These are phyloP conservation scores for Rhegmatorhina hoffmannsi DNA, from an alignment of 2,113 vertebrate genomes.

Conservation along the genomic window DNA sequence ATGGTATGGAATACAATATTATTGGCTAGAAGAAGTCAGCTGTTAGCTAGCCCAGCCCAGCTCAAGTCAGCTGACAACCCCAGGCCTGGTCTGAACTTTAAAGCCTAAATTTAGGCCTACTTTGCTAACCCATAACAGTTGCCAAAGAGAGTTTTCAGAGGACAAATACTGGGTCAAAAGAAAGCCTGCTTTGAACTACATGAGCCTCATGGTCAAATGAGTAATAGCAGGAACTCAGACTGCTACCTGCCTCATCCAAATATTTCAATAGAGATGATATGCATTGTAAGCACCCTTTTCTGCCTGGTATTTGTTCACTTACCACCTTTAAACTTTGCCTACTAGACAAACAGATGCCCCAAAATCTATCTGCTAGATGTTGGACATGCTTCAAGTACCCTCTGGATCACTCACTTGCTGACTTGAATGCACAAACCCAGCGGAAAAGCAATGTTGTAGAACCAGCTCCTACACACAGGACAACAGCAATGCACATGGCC, in stretches of 20 bases:
- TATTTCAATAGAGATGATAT: not conserved
- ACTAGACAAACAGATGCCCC: not conserved
- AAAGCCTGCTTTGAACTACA: not conserved
- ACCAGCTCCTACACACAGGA: not conserved
- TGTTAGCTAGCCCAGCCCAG: too few relatives aligned
- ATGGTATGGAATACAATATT: too few relatives aligned
- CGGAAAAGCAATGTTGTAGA: not conserved
- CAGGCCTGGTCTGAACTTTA: too few relatives aligned
- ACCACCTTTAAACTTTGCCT: not conserved
- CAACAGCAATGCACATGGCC: rapidly evolving
- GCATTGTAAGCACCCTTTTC: not conserved
- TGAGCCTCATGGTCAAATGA: not conserved
- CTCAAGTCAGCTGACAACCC: too few relatives aligned
- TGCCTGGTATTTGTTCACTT: not conserved
- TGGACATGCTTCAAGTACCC: not conserved
- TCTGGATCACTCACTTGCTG: not conserved
- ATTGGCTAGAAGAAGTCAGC: too few relatives aligned
- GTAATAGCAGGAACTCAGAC: not conserved
- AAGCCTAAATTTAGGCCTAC: too few relatives aligned
- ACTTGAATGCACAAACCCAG: not conserved
- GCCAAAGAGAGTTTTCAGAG: not conserved
- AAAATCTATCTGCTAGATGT: not conserved
- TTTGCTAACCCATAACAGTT: too few relatives aligned
- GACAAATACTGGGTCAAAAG: not conserved
- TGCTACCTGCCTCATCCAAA: not conserved